phyloP scores from a whole-genome alignment of 1,140 invertebrate species.

The Temnothorax curvispinosus region DNA sequence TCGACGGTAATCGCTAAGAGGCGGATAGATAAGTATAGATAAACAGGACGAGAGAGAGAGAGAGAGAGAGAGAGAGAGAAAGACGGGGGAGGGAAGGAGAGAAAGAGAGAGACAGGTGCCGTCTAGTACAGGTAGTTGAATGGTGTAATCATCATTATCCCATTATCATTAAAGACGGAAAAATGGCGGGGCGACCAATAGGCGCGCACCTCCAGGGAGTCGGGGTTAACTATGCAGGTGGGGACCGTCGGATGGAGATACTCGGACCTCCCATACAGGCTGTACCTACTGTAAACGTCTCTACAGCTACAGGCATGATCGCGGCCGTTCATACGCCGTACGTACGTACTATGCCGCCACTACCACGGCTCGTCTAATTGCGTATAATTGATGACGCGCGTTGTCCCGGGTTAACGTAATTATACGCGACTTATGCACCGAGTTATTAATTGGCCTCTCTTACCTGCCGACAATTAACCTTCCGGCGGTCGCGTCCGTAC shows the following conservation, averaged over 20 bases:
- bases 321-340: conserved; percentile 50
- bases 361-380: conserved; percentile 60
- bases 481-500: neutral
- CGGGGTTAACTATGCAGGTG: conserved; percentile 74
- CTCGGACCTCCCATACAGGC: conserved; percentile 72
- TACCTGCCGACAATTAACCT: conserved; percentile 44
- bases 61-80: neutral
- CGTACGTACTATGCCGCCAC: neutral
- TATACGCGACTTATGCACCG: conserved; percentile 50
- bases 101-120: conserved; percentile 46
- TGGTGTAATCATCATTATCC: conserved; percentile 78
- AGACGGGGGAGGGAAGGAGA: neutral
- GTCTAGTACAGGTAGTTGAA: conserved; percentile 70
- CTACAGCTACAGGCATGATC: conserved; percentile 14
- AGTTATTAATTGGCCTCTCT: conserved; percentile 64
- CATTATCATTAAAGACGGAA: conserved; percentile 78
- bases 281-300: conserved; percentile 67
- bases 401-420: conserved; percentile 59
- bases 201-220: conserved; percentile 61
- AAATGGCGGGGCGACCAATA: conserved; percentile 76
- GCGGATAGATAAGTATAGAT: conserved; percentile 39
- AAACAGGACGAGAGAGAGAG: conserved; percentile 44
- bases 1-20: conserved; percentile 57
- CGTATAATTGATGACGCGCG: conserved; percentile 66
- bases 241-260: conserved; percentile 68